Evolutionary conservation across 92 coral and sea anemone species (phyloP), one percentile per base, ranked within the genome.

Genomic region (Heteractis magnifica): DNA sequence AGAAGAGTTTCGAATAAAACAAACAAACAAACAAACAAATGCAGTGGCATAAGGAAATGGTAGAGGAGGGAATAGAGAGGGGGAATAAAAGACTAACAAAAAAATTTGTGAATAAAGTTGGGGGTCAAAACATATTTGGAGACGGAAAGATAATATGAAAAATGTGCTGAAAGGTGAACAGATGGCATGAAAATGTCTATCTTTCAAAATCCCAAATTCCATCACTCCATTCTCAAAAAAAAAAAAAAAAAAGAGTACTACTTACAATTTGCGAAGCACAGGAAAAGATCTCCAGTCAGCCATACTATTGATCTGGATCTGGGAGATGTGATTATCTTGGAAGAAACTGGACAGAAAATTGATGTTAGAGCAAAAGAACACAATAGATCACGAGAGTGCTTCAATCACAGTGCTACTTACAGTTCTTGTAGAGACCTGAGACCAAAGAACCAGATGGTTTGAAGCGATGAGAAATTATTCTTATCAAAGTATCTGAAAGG

Each of bases 391-490:
- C 70, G 1, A 4, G 19, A 62, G 5, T 12, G 16, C 5, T 10
- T 59, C 20, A 59, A 12, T 62, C 6, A 15, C 8, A 52, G 12
- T 12, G 16, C 53, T 71, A 93, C 98, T 92, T 90, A 95, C 98
- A 95, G 90, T 65, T 92, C 86, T 56, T 87, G 96, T 10, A 95
- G 83, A 20, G 64, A 48, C 7, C n/a, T 18, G 71, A 92, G 78
- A 0, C 94, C 93, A 86, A 90, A 85, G 83, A 93, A 86, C 92
- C 93, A 91, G 26, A 58, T 59, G 23, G 85, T 81, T 16, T 85
- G 59, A 21, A 95, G 84, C 15, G 87, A 83, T 77, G 94, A 77
- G 76, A 95, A 88, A 70, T 92, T 93, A 65, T 95, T 95, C 79
- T 85, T 71, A 86, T 95, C 95, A 82, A 95, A 81, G 78, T 91